Base-by-base conservation (phyloP, 2,113 vertebrate genomes). In the Craseonycteris thonglongyai region DNA sequence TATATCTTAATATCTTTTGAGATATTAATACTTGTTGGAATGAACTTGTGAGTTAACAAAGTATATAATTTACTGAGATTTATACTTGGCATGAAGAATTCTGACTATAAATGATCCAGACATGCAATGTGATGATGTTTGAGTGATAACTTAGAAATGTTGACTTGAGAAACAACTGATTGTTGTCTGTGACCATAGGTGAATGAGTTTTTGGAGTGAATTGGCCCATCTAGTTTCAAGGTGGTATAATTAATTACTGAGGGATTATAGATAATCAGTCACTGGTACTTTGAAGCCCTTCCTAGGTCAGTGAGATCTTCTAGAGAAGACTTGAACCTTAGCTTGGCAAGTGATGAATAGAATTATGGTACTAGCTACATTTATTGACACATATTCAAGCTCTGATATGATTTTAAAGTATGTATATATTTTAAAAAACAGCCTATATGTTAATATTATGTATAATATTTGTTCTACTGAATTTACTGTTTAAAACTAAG, bases 401-500 rank as follows among this genome's bases (percentile, higher is more conserved):
- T 93, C 28, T 93, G 58, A 14, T 49, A 45, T 71, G 21, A 74
- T 59, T 45, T 4, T 45, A 58, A 63, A 83, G 30, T 66, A 2
- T 19, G 7, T 49, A 61, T n/a, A n/a, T n/a, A n/a, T n/a, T n/a
- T n/a, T n/a, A n/a, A n/a, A 40, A 28, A n/a, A 65, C 80, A 82
- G n/a, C 30, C 16, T 47, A 35, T 49, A 26, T 88, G 30, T 66
- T n/a, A n/a, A 3, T 78, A 26, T 47, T 40, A 28, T 2, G 0
- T 71, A n/a, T 56, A 61, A 49, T 54, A 35, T 33, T 30, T 68
- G 40, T 80, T 22, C 26, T 68, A 38, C 3, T 80, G 47, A 87
- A 74, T 83, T 96, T 88, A 75, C 35, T 78, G 3, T 72, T 94
- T 76, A 45, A 96, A 96, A 90, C 42, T 33, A 40, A 85, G 81